phyloP scores from a whole-genome alignment of 1,140 invertebrate genomes.

The Trichonephila clavipes region DNA sequence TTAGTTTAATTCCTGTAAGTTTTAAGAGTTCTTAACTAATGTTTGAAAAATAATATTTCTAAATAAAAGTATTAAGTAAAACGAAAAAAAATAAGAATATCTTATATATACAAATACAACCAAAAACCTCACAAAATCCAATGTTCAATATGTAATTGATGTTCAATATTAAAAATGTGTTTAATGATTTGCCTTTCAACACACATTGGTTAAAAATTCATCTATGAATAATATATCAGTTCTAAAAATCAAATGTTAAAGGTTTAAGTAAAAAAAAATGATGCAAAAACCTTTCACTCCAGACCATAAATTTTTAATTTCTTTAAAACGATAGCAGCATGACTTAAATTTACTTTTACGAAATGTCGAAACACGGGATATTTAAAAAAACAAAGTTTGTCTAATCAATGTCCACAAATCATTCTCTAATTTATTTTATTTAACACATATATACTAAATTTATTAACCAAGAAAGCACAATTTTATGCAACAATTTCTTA shows the following conservation, averaged over 20 bases:
- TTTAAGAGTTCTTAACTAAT: not conserved
- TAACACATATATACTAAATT: no score
- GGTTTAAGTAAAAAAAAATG: not conserved
- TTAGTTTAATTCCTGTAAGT: not conserved
- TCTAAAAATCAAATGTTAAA: not conserved
- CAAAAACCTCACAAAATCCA: not conserved
- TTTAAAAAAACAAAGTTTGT: no score
- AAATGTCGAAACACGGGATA: not conserved
- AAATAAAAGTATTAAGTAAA: not conserved
- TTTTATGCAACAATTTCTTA: no score
- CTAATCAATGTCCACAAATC: no score
- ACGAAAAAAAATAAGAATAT: not conserved
- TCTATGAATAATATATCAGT: not conserved
- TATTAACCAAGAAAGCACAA: no score
- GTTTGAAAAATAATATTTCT: not conserved
- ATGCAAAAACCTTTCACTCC: not conserved
- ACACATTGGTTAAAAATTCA: not conserved
- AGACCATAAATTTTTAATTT: slow-evolving; percentile 1
- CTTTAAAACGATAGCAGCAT: not conserved
- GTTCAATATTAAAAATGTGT: not conserved
- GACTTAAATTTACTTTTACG: not conserved
- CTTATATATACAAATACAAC: not conserved
- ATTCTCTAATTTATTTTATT: no score
- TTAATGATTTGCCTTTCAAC: not conserved
- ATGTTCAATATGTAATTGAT: no score